Percentiles rank a stretch among this genome's conserved stretches.
Conservation (phyloP, 2,113 vertebrate species). For the Trematocara zebra region DNA sequence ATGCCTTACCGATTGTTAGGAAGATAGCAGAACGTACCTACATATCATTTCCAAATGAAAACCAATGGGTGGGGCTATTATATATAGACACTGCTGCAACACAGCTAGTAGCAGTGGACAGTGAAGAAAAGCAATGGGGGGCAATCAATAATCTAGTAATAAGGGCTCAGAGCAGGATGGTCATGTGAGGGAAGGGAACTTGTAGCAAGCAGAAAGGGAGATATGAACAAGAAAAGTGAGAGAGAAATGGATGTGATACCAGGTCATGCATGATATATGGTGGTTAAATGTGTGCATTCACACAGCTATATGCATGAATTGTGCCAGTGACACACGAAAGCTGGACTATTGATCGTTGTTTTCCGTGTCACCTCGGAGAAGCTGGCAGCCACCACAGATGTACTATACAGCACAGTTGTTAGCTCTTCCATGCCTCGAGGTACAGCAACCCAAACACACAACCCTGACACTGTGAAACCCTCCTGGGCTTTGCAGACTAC, state of each 20-base stretch:
- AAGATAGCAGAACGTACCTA: constrained; percentile 23
- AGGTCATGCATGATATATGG: not conserved
- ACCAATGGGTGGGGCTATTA: not conserved
- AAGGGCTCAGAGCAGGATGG: constrained; percentile 5
- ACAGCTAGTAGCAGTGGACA: not conserved
- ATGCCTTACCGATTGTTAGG: not conserved
- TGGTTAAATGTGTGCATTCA: not conserved
- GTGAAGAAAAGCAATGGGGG: not conserved
- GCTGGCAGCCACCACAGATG: constrained; percentile 13
- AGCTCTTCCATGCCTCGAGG: not conserved
- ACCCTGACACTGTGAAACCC: not conserved
- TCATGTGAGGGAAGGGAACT: not conserved
- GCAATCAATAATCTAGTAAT: constrained; percentile 53
- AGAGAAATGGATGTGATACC: not conserved
- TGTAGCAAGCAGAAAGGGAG: not conserved
- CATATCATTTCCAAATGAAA: constrained; percentile 34
- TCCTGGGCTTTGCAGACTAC: constrained; percentile 3
- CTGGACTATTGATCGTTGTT: constrained; percentile 44
- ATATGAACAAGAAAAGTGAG: not conserved
- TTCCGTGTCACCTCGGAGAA: constrained; percentile 24
- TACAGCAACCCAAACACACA: not conserved
- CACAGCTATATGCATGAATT: not conserved
- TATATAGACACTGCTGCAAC: not conserved
- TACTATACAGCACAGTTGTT: constrained; percentile 32
- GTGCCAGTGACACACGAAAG: not conserved